Base-by-base conservation (phyloP, 2,888 invertebrate genomes). In the Deroplatys truncata region DNA sequence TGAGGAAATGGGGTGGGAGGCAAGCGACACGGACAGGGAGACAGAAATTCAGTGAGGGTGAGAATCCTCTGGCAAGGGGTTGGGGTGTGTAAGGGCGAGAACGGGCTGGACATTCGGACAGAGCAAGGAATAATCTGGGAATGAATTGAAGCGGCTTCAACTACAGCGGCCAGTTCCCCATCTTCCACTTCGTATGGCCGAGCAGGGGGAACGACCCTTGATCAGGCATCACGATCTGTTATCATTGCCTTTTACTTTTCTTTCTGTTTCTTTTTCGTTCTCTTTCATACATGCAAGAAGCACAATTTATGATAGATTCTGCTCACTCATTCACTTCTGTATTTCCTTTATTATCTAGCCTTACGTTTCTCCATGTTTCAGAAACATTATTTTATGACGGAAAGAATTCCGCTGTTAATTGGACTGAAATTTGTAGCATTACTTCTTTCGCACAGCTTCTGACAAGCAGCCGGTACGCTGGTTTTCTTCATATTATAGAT, bases 61-160 rank as follows among this genome's bases (percentile, higher is more conserved):
- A 29, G 87, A 87, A 82, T 72, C 43, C 28, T 31, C 56, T 82
- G 87, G 87, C 25, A 28, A 31, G 29, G 72, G n/a, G 82, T 29
- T 72, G 82, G 87, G 87, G 43, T 20, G 13, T 35, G 56, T 49
- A 56, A n/a, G 49, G 86, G 86, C 25, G 72, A 29, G 86, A 31
- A 35, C 29, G 87, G 35, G 35, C 72, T 31, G 29, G 29, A 35
- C 56, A 43, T 28, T 49, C 56, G 56, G 56, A 16, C 56, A 72
- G 56, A 49, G 35, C 85, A 43, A 85, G 85, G 85, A 35, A 85
- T 85, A 85, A 85, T 85, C 85, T 85, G 85, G 43, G 85, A 85
- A 85, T 85, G 85, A 85, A 85, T 85, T 49, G 49, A 85, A n/a
- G 85, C 49, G n/a, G 43, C 56, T 72, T 72, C 56, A 72, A 72